Base-by-base conservation (phyloP, 2,888 invertebrate genomes). In the Brenthis daphne region DNA sequence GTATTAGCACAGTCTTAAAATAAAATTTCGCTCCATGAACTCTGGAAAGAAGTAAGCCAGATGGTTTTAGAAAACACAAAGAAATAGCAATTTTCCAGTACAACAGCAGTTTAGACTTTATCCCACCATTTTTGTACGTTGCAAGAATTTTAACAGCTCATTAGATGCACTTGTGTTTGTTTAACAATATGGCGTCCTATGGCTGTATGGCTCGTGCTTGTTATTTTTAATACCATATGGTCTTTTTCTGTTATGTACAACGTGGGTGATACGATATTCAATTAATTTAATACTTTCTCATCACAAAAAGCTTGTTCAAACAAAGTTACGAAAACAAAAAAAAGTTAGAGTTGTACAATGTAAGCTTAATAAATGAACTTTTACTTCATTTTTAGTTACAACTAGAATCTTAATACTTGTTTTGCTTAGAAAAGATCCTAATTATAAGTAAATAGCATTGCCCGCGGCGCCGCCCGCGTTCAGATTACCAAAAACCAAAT, bases 21-120 rank as follows among this genome's bases (percentile, higher is more conserved):
- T 51, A 43, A 57, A 70, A 64, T 64, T 66, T 48, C 43, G 51
- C 64, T 33, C 47, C 43, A 58, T 33, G 56, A 69, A 66, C 66
- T 58, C 47, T 64, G 57, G 43, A 43, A 69, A 60, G 61, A 69
- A 66, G 47, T 51, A 57, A 63, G 66, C 66, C 66, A 70, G 69
- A 70, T 64, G 69, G 66, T 70, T 43, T 20, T 47, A 29, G 64
- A 43, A 56, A 57, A 63, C 20, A 48, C 60, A 61, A 66, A 69
- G 69, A 63, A 67, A 70, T 70, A 58, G 64, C 69, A 70, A 64
- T 69, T 70, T 70, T 70, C 55, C 50, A 58, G 54, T 56, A 60
- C 60, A 58, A 66, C 50, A 66, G 29, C 60, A 24, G 51, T 54
- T 63, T 53, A 63, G 53, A 63, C 58, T 57, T 70, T 55, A 29